Conservation (phyloP, 2,888 invertebrate genomes). For the Lymantria dispar region DNA sequence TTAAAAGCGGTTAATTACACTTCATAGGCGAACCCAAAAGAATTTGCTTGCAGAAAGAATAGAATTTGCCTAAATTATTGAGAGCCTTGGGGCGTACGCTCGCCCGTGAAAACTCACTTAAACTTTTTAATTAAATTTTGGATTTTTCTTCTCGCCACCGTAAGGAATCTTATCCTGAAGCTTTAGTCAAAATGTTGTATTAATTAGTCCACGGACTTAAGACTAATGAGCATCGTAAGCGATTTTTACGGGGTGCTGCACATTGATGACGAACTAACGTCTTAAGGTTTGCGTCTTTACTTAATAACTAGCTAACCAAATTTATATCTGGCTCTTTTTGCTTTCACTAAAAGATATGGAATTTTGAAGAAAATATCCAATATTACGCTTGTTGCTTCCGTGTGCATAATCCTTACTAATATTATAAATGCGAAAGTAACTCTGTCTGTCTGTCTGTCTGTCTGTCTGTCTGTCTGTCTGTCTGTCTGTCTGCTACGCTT, state of each 20-base stretch:
- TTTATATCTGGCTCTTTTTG: not conserved
- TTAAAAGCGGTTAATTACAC: conserved; percentile 50
- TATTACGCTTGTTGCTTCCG: too few relatives aligned
- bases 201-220: conserved; percentile 68
- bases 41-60: conserved; percentile 59
- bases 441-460: too few relatives aligned
- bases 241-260: conserved; percentile 58
- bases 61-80: conserved; percentile 72
- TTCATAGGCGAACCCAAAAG: conserved; percentile 37
- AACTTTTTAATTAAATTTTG: conserved; percentile 82
- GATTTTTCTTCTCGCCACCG: conserved; percentile 64
- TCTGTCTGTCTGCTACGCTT: too few relatives aligned
- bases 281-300: not conserved
- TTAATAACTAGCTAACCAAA: not conserved
- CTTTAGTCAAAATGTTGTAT: conserved; percentile 76
- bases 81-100: conserved; percentile 60
- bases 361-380: too few relatives aligned
- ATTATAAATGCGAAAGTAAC: too few relatives aligned
- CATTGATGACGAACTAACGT: conserved; percentile 14
- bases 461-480: too few relatives aligned
- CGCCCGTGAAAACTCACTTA: conserved; percentile 79
- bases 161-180: conserved; percentile 62
- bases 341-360: too few relatives aligned
- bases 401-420: too few relatives aligned
- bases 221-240: conserved; percentile 69